Evolutionary conservation across 2,113 vertebrate species (phyloP).

Genomic region (Notothenia coriiceps): DNA sequence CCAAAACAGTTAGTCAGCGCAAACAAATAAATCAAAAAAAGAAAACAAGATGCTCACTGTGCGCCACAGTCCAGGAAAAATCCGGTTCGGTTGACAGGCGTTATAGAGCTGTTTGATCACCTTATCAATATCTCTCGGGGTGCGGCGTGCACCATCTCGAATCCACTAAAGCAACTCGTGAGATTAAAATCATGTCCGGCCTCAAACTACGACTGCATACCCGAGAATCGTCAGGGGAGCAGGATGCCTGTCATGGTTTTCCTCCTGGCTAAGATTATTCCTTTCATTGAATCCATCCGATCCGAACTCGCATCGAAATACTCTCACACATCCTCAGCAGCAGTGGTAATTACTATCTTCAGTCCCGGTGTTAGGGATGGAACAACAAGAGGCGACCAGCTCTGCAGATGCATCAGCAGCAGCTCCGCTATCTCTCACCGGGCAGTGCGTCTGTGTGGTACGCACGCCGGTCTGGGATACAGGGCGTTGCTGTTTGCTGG

Average conservation of each 20-base stretch:
- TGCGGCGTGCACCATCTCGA: constrained; percentile 73
- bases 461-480: constrained; percentile 70
- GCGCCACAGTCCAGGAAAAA: constrained; percentile 66
- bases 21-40: background rate
- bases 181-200: constrained; percentile 72
- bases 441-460: constrained; percentile 67
- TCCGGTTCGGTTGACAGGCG: constrained; percentile 32
- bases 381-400: constrained; percentile 17
- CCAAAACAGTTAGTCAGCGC: constrained; percentile 27
- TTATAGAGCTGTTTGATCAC: constrained; percentile 52
- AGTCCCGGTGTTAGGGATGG: constrained; percentile 28
- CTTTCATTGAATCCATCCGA: constrained; percentile 41
- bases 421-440: constrained; percentile 58
- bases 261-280: constrained; percentile 13
- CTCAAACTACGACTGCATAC: constrained; percentile 71
- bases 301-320: constrained; percentile 20
- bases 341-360: constrained; percentile 8
- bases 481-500: constrained; percentile 78
- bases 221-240: constrained; percentile 58
- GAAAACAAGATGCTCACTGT: constrained; percentile 56
- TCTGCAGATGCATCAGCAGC: constrained; percentile 68
- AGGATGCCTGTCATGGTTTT: constrained; percentile 49
- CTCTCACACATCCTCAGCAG: constrained; percentile 36
- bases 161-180: constrained; percentile 69
- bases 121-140: constrained; percentile 68